Evolutionary conservation across 2,888 invertebrate genomes (phyloP).

Genomic region (Dolichomitus sp.): DNA sequence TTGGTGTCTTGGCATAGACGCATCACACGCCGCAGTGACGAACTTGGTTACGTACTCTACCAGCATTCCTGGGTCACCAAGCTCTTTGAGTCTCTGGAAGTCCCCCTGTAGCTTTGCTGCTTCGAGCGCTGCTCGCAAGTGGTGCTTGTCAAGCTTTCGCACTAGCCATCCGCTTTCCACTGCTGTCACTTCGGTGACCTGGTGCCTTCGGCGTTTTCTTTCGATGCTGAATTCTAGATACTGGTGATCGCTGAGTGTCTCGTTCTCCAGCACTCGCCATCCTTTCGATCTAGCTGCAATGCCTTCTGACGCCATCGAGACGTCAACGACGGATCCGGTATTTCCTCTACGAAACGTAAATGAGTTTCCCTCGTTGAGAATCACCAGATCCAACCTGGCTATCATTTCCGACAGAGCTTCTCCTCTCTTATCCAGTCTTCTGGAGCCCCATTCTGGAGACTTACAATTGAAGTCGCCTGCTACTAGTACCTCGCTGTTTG

Average conservation of each 20-base stretch:
- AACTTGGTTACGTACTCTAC: conserved; percentile 18
- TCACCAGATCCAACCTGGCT: no score
- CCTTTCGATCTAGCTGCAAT: neutral
- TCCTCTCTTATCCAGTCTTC: no score
- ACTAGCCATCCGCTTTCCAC: conserved; percentile 4
- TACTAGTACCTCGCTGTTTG: no score
- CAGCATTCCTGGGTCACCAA: neutral
- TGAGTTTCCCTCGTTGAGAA: no score
- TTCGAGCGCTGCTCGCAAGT: conserved; percentile 31
- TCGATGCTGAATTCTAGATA: neutral
- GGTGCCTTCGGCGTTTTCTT: no score
- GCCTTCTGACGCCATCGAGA: neutral
- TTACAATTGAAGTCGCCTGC: no score
- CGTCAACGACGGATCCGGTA: no score
- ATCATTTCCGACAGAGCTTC: no score
- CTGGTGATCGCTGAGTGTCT: neutral
- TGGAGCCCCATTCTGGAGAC: no score
- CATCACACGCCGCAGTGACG: conserved; percentile 51
- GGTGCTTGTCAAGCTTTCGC: neutral
- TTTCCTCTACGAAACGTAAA: no score
- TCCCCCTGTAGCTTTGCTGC: conserved; percentile 2
- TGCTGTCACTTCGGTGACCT: neutral
- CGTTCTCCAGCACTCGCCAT: neutral
- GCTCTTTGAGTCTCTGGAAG: neutral
- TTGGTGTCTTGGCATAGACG: conserved; percentile 49